These are phyloP conservation scores for Mohoua ochrocephala DNA, from an alignment of 2,113 vertebrate species.

Conservation along the genomic window DNA sequence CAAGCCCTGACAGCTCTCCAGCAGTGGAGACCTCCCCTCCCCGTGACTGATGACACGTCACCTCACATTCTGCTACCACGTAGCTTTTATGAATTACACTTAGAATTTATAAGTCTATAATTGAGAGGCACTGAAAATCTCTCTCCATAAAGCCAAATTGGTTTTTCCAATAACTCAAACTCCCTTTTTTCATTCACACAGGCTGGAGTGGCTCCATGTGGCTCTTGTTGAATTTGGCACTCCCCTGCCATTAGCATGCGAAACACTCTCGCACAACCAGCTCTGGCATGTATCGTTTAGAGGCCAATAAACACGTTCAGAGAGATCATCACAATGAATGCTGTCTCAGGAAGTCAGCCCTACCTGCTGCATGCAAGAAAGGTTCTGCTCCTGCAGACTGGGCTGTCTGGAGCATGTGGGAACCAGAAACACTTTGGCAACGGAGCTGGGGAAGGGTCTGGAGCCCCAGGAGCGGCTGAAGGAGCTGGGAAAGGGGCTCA, in stretches of 20 bases:
- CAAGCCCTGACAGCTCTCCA: not conserved
- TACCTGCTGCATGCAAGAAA: not conserved
- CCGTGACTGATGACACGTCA: not conserved
- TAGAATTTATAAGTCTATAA: not conserved
- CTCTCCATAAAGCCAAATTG: not conserved
- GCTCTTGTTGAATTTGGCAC: not conserved
- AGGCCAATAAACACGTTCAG: not conserved
- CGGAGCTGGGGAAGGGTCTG: fast-evolving
- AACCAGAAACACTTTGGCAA: not conserved
- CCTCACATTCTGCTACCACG: not conserved
- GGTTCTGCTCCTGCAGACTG: not conserved
- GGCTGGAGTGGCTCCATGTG: not conserved
- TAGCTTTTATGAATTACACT: not conserved
- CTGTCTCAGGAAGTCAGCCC: not conserved
- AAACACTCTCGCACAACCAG: not conserved
- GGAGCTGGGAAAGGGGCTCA: not conserved
- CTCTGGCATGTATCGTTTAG: not conserved
- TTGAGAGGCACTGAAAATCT: not conserved
- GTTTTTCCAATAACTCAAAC: not conserved
- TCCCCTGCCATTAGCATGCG: not conserved
- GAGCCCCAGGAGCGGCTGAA: not conserved
- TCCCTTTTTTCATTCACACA: not conserved
- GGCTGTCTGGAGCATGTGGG: not conserved
- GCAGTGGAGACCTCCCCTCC: fast-evolving
- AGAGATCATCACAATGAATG: not conserved